A percentile compares a stretch with the other conserved stretches of the same genome.
phyloP scores from a whole-genome alignment of 2,797 vertebrate species.

The Parambassis ranga region DNA sequence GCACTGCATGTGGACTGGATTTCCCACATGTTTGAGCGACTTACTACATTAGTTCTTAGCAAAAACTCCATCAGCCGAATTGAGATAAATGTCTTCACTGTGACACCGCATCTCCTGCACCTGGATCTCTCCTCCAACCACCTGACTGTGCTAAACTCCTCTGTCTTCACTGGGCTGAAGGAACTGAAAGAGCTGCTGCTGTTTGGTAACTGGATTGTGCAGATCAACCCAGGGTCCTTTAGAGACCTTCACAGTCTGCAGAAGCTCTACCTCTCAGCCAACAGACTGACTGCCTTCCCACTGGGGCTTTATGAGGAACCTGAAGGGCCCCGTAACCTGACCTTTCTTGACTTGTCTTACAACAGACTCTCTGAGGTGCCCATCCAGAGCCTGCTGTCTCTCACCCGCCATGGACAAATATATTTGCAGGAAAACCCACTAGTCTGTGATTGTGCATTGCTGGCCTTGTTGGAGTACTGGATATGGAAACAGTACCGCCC shows the following conservation, averaged over 20 bases:
- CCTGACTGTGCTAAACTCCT: slow-evolving; percentile 77
- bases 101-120: slow-evolving; percentile 80
- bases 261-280: slow-evolving; percentile 88
- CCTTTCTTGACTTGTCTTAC: slow-evolving; percentile 87
- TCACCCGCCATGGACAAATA: slow-evolving; percentile 81
- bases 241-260: slow-evolving; percentile 79
- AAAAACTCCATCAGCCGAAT: slow-evolving; percentile 84
- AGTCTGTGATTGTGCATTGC: slow-evolving; percentile 84
- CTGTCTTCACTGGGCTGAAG: slow-evolving; percentile 82
- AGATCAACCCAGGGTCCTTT: slow-evolving; percentile 80
- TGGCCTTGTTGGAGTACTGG: slow-evolving; percentile 88
- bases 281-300: slow-evolving; percentile 82
- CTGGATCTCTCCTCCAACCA: slow-evolving; percentile 90
- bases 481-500: slow-evolving; percentile 84
- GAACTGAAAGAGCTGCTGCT: slow-evolving; percentile 86
- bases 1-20: slow-evolving; percentile 84
- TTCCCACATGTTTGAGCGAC: slow-evolving; percentile 73
- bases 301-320: slow-evolving; percentile 81
- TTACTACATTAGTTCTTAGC: slow-evolving; percentile 82
- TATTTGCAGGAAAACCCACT: slow-evolving; percentile 91
- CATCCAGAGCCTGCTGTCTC: slow-evolving; percentile 80
- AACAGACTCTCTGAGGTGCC: slow-evolving; percentile 83
- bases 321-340: slow-evolving; percentile 79
- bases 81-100: slow-evolving; percentile 79
- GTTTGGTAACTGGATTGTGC: slow-evolving; percentile 85